These are phyloP conservation scores for Scomber colias DNA, from an alignment of 2,113 vertebrate species.

Conservation along the genomic window DNA sequence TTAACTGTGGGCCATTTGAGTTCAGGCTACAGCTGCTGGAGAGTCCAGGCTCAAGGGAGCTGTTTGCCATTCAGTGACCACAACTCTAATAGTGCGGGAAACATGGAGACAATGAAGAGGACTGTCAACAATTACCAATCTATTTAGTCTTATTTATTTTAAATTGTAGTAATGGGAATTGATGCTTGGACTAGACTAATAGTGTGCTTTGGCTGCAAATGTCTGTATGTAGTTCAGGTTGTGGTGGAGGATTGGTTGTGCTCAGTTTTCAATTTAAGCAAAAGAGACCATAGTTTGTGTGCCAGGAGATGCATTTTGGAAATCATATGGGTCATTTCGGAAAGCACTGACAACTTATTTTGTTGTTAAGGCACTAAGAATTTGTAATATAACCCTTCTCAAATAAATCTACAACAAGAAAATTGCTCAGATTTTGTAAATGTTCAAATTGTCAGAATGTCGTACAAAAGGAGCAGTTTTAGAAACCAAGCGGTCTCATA, in stretches of 20 bases:
- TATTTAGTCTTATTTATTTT: not conserved
- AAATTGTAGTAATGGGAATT: too few species aligned
- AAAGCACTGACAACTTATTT: too few species aligned
- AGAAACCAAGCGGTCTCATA: not conserved
- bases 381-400: not conserved
- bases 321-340: too few species aligned
- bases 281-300: too few species aligned
- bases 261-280: too few species aligned
- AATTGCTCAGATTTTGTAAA: not conserved
- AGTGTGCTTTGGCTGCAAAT: too few species aligned
- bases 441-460: not conserved
- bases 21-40: constrained; percentile 59
- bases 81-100: constrained; percentile 23
- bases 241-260: too few species aligned
- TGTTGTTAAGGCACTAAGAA: not conserved
- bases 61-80: constrained; percentile 61
- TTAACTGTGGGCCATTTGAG: constrained; percentile 57
- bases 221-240: too few species aligned
- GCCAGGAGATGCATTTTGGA: too few species aligned
- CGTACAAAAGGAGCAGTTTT: not conserved
- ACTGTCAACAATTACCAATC: constrained; percentile 23
- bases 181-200: too few species aligned
- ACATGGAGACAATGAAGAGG: constrained; percentile 29
- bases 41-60: constrained; percentile 61
- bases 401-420: not conserved